Evolutionary conservation across 2,888 invertebrate genomes (phyloP).

Genomic region (Baronia brevicornis): DNA sequence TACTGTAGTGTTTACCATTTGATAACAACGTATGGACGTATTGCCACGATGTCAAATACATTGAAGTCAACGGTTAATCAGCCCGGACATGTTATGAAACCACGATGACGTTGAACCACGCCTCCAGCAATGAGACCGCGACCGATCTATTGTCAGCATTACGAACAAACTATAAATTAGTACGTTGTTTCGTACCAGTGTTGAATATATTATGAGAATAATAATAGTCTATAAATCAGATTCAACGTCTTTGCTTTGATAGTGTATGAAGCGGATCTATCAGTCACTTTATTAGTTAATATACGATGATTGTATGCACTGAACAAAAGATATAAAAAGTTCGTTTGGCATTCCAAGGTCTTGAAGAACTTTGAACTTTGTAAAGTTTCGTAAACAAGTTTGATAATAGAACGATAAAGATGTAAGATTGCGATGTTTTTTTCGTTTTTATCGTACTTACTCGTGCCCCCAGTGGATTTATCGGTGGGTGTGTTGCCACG

Average conservation of each 20-base stretch:
- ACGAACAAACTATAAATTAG: conserved; percentile 5
- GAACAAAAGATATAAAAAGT: not conserved
- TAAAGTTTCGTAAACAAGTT: conserved; percentile 9
- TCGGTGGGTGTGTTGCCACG: conserved; percentile 39
- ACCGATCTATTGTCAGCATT: not conserved
- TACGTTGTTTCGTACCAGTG: not conserved
- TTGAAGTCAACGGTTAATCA: too few species aligned
- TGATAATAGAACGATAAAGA: conserved; percentile 4
- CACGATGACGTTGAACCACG: conserved; percentile 27
- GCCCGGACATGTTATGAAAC: conserved; percentile 13
- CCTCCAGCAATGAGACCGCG: conserved; percentile 18
- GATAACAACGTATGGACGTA: too few species aligned
- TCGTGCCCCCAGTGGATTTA: conserved; percentile 35
- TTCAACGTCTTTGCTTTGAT: too few species aligned
- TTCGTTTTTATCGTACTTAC: conserved; percentile 32
- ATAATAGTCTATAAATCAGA: not conserved
- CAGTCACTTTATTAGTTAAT: not conserved
- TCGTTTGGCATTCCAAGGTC: conserved; percentile 3
- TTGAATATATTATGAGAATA: not conserved
- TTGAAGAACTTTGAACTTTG: conserved; percentile 9
- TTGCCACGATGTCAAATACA: too few species aligned
- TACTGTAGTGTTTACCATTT: too few species aligned
- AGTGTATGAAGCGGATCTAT: not conserved
- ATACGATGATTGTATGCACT: not conserved
- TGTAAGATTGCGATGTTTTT: conserved; percentile 18